Base-by-base conservation (phyloP, 1,140 invertebrate species). In the Hyles euphorbiae region DNA sequence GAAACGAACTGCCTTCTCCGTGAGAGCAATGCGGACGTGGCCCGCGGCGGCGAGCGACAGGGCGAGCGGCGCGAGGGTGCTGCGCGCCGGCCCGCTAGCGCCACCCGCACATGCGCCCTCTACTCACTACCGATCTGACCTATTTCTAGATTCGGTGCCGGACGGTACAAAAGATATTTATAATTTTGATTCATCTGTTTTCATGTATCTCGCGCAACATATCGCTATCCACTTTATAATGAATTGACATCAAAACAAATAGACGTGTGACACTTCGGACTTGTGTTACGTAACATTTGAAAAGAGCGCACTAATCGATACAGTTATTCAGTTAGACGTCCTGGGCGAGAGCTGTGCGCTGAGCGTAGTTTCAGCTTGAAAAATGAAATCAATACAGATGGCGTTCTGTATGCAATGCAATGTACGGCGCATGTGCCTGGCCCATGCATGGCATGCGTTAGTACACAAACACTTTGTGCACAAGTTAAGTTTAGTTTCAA, bases 131-230 rank as follows among this genome's bases (percentile, higher is more conserved):
- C 67, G 53, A 65, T 63, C 52, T 78, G 72, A 78, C 70, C 81
- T 78, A 83, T 65, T 79, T 83, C 67, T 72, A 73, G 67, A 70
- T 63, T 67, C 45, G 63, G 49, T 57, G 55, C 53, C 50, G 40
- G 53, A 40, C 50, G 45, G 40, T 54, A 33, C 61, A 47, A 56
- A 60, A 43, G 47, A 36, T 34, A 56, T 54, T 54, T 54, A 54
- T 44, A 54, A 44, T 44, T 40, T 44, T 8, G 53, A 44, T 44
- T 54, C 40, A 44, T 54, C 12, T 45, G 40, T 12, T 45, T 22
- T 54, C 32, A 50, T 50, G 32, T 11, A 48, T 6, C 22, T 12
- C n/a, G 4, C n/a, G 47, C n/a, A 3, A 6, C 0, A 48, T 11
- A 11, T 22, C 47, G 11, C 11, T 48, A 48, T 48, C 22, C 10